A percentile compares a stretch with the other conserved stretches of the same genome.
Evolutionary conservation across 2,888 invertebrate species (phyloP).

Genomic region (Tipula lateralis): DNA sequence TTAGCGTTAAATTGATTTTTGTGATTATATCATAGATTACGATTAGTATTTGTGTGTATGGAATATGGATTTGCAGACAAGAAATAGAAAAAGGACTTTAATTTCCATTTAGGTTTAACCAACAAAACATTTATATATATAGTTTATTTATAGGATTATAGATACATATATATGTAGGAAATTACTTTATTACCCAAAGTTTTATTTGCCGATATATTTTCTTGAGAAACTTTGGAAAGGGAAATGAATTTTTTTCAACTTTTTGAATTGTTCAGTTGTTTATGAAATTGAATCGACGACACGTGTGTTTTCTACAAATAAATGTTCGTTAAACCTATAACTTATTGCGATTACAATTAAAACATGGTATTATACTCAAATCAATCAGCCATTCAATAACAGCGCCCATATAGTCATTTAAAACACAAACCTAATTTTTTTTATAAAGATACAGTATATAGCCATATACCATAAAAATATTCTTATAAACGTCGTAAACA

Average conservation of each 20-base stretch:
- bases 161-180: no score
- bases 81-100: not conserved
- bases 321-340: no score
- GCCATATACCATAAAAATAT: no score
- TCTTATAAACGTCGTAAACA: no score
- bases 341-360: no score
- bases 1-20: conserved; percentile 19
- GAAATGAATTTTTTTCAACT: not conserved
- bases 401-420: no score
- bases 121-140: not conserved
- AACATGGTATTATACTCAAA: no score
- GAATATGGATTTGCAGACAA: not conserved
- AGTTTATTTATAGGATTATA: not conserved
- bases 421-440: no score
- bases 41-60: not conserved
- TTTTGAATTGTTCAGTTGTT: not conserved
- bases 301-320: no score
- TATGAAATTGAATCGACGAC: not conserved
- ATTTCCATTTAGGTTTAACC: not conserved
- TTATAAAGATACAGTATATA: no score
- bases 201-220: not conserved
- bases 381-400: no score
- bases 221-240: not conserved
- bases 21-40: conserved; percentile 24
- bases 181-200: not conserved